Base-by-base conservation (phyloP, 2,888 invertebrate species). In the Lasioglossum leucozonium region DNA sequence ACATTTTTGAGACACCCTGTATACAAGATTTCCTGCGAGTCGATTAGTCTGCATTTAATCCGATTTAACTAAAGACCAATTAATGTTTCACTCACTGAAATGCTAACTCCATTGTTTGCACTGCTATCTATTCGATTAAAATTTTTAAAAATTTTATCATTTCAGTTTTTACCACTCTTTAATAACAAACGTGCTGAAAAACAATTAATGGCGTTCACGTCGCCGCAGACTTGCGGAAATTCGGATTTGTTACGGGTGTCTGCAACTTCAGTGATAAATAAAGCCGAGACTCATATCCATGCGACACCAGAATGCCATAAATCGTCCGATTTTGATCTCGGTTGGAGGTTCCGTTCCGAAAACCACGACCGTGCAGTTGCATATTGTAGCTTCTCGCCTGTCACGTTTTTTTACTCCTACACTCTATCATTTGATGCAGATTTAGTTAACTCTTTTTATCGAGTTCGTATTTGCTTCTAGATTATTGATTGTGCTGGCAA, bases 281-380 rank as follows among this genome's bases (percentile, higher is more conserved):
- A 82, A 77, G 26, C 44, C 42, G n/a, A 65, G 65, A 34, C 72
- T 65, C 72, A 30, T 79, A 42, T 22, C 44, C 42, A 42, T 30
- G 37, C 13, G 73, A 82, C 58, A 69, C n/a, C 44, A 22, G 73
- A 55, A 72, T 44, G 42, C 30, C 30, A 69, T 71, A 79, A 82
- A 82, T 82, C 55, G 44, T 40, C 30, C 5, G 82, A 74, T 82
- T 79, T 73, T 44, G 67, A 79, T 82, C 81, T 69, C 55, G 16
- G 72, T 11, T 55, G 34, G 18, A 82, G 67, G 55, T 47, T 26
- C 80, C 40, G 69, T 79, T 73, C 22, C n/a, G 26, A 10, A 44
- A 42, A 65, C 40, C 40, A 3, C 55, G 44, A 58, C 18, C 40
- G 26, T 42, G 47, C 51, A 5, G 8, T 37, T 73, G 44, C 44